Percentiles rank a stretch among this genome's conserved stretches.
Conservation (phyloP, 1,140 invertebrate species). For the Trichogramma pretiosum region DNA sequence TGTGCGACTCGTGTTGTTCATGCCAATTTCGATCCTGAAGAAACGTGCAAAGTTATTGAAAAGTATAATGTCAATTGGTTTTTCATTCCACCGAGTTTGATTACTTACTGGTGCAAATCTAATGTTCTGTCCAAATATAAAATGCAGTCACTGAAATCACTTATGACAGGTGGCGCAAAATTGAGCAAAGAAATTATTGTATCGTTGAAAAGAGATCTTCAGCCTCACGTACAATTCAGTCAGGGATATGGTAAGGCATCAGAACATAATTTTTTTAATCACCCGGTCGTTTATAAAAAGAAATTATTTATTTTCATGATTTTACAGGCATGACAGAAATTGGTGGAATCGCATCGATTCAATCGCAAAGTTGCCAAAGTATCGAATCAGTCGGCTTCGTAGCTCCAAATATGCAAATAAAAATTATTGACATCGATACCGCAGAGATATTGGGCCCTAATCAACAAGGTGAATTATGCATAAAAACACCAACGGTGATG, state of each 20-base stretch:
- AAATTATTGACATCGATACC: slow-evolving; percentile 18
- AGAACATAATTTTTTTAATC: neutral
- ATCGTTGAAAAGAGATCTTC: too few relatives aligned
- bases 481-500: slow-evolving; percentile 30
- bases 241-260: slow-evolving; percentile 11
- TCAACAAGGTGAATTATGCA: slow-evolving; percentile 35
- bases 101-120: slow-evolving; percentile 4
- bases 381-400: slow-evolving; percentile 13
- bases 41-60: slow-evolving; percentile 22
- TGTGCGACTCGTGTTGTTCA: slow-evolving; percentile 15
- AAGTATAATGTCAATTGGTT: slow-evolving; percentile 19
- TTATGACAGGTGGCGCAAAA: slow-evolving; percentile 2
- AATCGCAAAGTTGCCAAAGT: neutral
- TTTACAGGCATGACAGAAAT: slow-evolving; percentile 13
- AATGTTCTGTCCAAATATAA: slow-evolving; percentile 1
- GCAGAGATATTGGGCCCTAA: slow-evolving; percentile 23
- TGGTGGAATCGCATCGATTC: neutral
- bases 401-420: slow-evolving; percentile 12
- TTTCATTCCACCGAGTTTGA: neutral
- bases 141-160: neutral
- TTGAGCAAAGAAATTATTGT: too few relatives aligned
- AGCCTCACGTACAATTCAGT: too few relatives aligned
- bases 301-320: slow-evolving; percentile 1
- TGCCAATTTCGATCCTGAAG: slow-evolving; percentile 14
- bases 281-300: slow-evolving; percentile 2